Base-by-base conservation (phyloP, 2,113 vertebrate genomes). In the Ophiodon elongatus region DNA sequence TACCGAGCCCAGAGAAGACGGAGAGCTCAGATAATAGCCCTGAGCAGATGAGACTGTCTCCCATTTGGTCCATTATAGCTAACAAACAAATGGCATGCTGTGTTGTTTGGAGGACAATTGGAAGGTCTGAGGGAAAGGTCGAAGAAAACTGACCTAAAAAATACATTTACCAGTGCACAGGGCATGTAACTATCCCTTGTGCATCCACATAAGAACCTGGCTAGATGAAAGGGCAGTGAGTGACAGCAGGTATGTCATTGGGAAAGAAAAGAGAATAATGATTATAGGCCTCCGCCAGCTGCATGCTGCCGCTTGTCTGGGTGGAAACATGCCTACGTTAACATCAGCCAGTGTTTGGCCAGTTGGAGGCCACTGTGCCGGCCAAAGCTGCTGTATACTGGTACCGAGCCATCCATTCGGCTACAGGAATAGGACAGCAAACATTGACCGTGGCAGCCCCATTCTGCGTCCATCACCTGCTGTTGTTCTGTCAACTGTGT, bases 11-110 rank as follows among this genome's bases (percentile, higher is more conserved):
- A 47, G 83, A 80, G 81, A 77, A 78, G 86, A 87, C 57, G 68
- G 62, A 92, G 77, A 89, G 91, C 90, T 82, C 82, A 27, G 87
- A 91, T 93, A 93, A 94, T 89, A 88, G 91, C 91, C 79, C 74
- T 54, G 65, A 90, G 76, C 70, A 81, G 84, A 89, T 86, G 85
- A 93, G 84, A 74, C 82, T 83, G 78, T 88, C 85, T 80, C 69
- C 86, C 82, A 89, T 90, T 88, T 90, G 84, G 79, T 76, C 85
- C 89, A 92, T 91, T 91, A 93, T 79, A 65, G 76, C 71, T 72
- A 77, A 88, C 85, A 90, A 93, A 91, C 82, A 92, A 91, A 85
- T 80, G 69, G 68, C 71, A 43, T 21, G 27, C 80, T 85, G 82
- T 91, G 87, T 76, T 87, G 60, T 88, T 87, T 77, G 82, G 33